phyloP scores from a whole-genome alignment of 2,113 vertebrate species.

The Sakesphorus luctuosus region DNA sequence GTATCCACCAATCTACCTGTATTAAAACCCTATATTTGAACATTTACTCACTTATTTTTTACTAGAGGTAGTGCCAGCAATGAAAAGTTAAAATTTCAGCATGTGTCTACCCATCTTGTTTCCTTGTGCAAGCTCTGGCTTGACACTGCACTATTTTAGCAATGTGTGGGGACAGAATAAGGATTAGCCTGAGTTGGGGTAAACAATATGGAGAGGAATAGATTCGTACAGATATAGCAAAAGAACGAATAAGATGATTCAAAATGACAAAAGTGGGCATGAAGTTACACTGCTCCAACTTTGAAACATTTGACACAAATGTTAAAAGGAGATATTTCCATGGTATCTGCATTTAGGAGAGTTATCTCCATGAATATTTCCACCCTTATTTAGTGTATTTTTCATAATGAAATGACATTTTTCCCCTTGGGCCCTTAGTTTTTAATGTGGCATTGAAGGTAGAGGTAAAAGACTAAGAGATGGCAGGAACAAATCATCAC shows the following conservation, averaged over 20 bases:
- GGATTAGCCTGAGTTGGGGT: background rate
- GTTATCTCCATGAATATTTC: conserved; percentile 63
- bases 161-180: background rate
- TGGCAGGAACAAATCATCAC: background rate
- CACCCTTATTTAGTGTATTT: conserved; percentile 64
- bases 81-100: background rate
- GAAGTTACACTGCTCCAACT: conserved; percentile 50
- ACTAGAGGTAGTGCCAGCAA: background rate
- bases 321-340: conserved; percentile 69
- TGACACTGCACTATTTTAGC: background rate
- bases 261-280: conserved; percentile 51
- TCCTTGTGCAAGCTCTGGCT: background rate
- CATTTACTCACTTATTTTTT: background rate
- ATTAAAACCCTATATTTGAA: background rate
- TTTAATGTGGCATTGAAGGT: conserved; percentile 32
- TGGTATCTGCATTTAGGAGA: conserved; percentile 63
- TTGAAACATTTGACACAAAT: conserved; percentile 68
- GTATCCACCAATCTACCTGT: background rate
- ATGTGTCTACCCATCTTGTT: background rate
- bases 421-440: conserved; percentile 37
- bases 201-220: background rate
- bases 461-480: conserved; percentile 44
- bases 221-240: background rate
- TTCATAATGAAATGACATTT: conserved; percentile 61
- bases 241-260: background rate